Conservation (phyloP, 2,113 vertebrate genomes). For the Menidia beryllina region DNA sequence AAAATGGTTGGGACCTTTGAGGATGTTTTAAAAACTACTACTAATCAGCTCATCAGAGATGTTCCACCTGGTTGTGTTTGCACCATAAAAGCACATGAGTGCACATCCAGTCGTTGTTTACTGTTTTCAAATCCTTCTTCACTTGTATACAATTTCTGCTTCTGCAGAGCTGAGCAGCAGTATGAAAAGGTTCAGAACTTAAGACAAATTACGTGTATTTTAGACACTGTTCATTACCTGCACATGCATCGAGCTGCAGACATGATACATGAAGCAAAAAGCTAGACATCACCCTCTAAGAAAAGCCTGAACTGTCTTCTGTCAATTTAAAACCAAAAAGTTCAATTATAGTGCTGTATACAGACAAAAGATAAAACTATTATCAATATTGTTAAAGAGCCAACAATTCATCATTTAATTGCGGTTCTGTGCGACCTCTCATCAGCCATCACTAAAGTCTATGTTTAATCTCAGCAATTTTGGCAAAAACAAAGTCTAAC, state of each 20-base stretch:
- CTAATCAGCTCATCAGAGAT: too few species aligned
- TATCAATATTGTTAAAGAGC: conserved; percentile 5
- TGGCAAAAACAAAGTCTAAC: conserved; percentile 65
- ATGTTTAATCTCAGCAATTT: conserved; percentile 60
- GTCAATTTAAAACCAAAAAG: background rate
- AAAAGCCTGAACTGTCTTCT: background rate
- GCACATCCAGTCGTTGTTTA: too few species aligned
- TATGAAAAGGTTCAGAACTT: too few species aligned
- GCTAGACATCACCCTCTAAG: background rate
- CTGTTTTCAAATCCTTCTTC: too few species aligned
- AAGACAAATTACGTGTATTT: too few species aligned
- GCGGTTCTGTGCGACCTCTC: conserved; percentile 50
- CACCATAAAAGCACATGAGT: too few species aligned
- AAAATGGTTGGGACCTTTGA: too few species aligned
- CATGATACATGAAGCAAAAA: background rate
- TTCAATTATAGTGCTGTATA: background rate
- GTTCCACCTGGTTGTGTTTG: too few species aligned
- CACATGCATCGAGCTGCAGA: background rate
- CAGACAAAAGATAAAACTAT: background rate
- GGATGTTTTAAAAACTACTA: too few species aligned
- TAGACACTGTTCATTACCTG: too few species aligned
- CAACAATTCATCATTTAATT: conserved; percentile 27
- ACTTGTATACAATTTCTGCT: too few species aligned
- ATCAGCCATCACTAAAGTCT: conserved; percentile 34
- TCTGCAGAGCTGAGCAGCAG: too few species aligned